Percentiles rank a stretch among this genome's conserved stretches.
These are phyloP conservation scores for Melipona bicolor DNA, from an alignment of 2,888 invertebrate species.

Conservation along the genomic window DNA sequence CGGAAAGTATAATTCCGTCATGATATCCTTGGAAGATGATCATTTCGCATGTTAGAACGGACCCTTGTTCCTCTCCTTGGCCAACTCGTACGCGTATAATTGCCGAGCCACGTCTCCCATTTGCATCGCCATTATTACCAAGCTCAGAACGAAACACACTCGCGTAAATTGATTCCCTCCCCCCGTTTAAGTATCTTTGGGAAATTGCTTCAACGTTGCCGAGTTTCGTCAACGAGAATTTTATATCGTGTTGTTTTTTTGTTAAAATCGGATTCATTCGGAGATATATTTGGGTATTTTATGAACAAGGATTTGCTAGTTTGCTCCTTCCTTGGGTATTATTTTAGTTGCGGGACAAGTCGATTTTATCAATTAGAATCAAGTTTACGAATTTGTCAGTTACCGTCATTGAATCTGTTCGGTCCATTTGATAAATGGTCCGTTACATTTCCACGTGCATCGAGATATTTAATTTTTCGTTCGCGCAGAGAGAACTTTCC, in stretches of 20 bases:
- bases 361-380: neutral
- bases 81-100: slow-evolving; percentile 21
- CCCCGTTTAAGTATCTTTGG: neutral
- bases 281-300: no score
- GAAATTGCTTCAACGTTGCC: neutral
- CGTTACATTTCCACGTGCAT: neutral
- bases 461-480: neutral
- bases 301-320: no score
- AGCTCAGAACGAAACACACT: neutral
- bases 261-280: no score
- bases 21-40: slow-evolving; percentile 46
- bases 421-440: neutral
- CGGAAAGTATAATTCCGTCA: slow-evolving; percentile 58
- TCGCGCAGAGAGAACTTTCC: neutral
- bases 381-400: neutral
- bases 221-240: no score
- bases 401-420: neutral
- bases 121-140: neutral
- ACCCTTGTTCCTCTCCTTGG: neutral
- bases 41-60: slow-evolving; percentile 30
- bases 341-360: neutral
- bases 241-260: no score
- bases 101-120: neutral
- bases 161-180: neutral
- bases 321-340: no score